Base-by-base conservation (phyloP, 2,888 invertebrate species). In the Archips crataeganus region DNA sequence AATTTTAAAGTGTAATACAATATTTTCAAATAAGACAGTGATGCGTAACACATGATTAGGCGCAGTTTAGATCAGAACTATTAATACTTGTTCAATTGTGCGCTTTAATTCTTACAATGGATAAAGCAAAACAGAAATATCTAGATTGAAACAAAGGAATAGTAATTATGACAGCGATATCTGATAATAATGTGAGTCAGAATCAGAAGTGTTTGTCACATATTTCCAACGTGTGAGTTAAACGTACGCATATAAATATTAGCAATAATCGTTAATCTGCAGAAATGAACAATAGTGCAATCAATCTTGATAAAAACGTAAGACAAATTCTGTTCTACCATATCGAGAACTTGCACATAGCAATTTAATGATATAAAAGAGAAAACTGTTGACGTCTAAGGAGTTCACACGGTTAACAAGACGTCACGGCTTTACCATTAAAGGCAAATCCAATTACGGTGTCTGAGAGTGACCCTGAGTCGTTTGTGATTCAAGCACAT, bases 401-500 rank as follows among this genome's bases (percentile, higher is more conserved):
- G 71, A 76, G 77, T 80, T 81, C 79, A 79, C 79, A 81, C 80
- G 78, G 81, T 83, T 81, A 82, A 82, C 84, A 81, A 80, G 86
- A 82, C 82, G 79, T 75, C 79, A 82, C 77, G 80, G 70, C 75
- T 76, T 75, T 62, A 63, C 88, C 85, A 80, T 82, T 82, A 84
- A 86, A 82, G 89, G 89, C 77, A 81, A 85, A 84, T 84, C 80
- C 84, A 84, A 87, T 85, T 85, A 85, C 77, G 70, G 79, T 73
- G 78, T 42, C 47, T 57, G 61, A 68, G 47, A 66, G 66, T 54
- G 69, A 36, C 75, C 65, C 61, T 72, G 75, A 75, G 36, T 10
- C 63, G 54, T 32, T 32, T 61, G 36, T 71, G 60, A 60, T 57
- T 51, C 54, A 66, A 49, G 49, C 57, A 67, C 61, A 60, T 60